Evolutionary conservation across 1,140 invertebrate genomes (phyloP).

Genomic region (Diplogasteroides magnus): DNA sequence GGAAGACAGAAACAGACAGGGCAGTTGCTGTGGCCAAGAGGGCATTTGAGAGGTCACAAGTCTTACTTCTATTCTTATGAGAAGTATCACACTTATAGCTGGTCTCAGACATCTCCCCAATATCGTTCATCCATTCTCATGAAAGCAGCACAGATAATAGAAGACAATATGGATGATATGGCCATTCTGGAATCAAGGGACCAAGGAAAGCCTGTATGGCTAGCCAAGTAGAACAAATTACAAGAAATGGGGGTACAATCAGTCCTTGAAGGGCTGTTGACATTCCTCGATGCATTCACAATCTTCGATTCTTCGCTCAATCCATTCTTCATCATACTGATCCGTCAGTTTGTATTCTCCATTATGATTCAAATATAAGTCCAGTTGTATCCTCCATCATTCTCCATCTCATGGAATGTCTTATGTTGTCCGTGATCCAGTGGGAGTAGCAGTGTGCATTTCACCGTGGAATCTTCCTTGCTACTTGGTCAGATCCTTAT

Average conservation of each 20-base stretch:
- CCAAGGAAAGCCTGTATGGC: conserved; percentile 64
- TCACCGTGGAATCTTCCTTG: conserved; percentile 66
- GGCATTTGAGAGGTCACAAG: conserved; percentile 30
- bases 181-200: conserved; percentile 62
- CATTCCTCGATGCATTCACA: conserved; percentile 63
- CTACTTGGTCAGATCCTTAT: conserved; percentile 63
- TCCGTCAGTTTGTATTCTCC: conserved; percentile 45
- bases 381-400: conserved; percentile 55
- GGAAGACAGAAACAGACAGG: conserved; percentile 53
- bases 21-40: conserved; percentile 47
- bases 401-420: conserved; percentile 58
- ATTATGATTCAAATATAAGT: conserved; percentile 6
- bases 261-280: conserved; percentile 51
- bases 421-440: conserved; percentile 60
- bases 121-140: conserved; percentile 54
- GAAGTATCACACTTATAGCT: conserved; percentile 43
- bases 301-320: conserved; percentile 63
- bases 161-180: conserved; percentile 60
- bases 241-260: not conserved
- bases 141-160: conserved; percentile 62
- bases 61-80: not conserved
- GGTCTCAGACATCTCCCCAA: conserved; percentile 51
- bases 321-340: conserved; percentile 58
- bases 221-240: conserved; percentile 55
- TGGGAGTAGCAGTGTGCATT: conserved; percentile 64